Conservation (phyloP, 2,888 invertebrate species). For the Gryllus longicercus region DNA sequence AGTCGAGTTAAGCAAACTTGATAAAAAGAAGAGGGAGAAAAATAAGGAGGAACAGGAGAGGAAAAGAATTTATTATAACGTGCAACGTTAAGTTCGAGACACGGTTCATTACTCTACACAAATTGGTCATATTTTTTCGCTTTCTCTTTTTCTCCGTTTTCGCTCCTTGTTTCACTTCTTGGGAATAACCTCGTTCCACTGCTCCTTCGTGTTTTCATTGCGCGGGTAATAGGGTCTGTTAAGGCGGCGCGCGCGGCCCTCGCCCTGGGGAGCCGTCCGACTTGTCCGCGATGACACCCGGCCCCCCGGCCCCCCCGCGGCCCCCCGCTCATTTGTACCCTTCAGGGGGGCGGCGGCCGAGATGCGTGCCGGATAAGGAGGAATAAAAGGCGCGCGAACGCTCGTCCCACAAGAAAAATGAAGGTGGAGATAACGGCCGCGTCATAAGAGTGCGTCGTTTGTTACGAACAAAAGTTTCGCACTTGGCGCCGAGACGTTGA, state of each 20-base stretch:
- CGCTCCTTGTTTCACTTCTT: slow-evolving; percentile 22
- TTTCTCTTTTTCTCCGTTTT: neutral
- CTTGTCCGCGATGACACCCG: slow-evolving; percentile 8
- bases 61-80: slow-evolving; percentile 32
- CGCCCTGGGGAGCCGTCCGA: neutral
- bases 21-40: slow-evolving; percentile 30
- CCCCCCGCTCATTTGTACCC: neutral
- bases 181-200: slow-evolving; percentile 12
- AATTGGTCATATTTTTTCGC: slow-evolving; percentile 36
- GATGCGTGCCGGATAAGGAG: neutral
- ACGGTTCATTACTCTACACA: slow-evolving; percentile 36
- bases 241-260: neutral
- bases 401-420: neutral
- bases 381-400: slow-evolving; percentile 19
- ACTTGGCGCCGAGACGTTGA: slow-evolving; percentile 11
- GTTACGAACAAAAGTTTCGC: slow-evolving; percentile 18
- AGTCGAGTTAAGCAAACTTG: slow-evolving; percentile 37
- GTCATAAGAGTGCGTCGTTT: slow-evolving; percentile 12
- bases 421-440: neutral
- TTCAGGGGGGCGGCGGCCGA: neutral
- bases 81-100: slow-evolving; percentile 27
- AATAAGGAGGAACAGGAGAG: slow-evolving; percentile 25
- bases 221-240: neutral
- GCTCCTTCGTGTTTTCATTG: slow-evolving; percentile 19
- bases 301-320: neutral